These are phyloP conservation scores for Urocyon cinereoargenteus DNA, from an alignment of 2,797 vertebrate species.

Conservation along the genomic window DNA sequence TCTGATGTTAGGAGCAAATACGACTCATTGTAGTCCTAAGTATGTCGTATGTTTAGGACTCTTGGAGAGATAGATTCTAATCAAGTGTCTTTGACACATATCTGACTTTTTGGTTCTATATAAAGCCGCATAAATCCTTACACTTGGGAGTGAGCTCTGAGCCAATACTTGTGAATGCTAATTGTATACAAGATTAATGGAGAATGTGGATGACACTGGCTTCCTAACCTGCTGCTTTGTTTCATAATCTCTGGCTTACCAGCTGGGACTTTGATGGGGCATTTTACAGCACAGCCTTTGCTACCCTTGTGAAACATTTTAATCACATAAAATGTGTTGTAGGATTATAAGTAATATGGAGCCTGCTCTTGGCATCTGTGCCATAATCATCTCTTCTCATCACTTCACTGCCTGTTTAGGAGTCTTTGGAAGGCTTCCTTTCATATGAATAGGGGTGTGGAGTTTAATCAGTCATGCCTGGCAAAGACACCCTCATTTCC, in stretches of 20 bases:
- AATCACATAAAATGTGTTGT: conserved; percentile 78
- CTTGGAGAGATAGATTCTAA: not conserved
- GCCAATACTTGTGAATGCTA: conserved; percentile 42
- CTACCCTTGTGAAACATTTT: conserved; percentile 81
- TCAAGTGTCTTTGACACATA: not conserved
- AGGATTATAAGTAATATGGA: conserved; percentile 74
- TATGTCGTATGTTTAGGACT: conserved; percentile 32
- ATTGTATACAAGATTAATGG: conserved; percentile 38
- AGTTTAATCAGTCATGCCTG: conserved; percentile 55
- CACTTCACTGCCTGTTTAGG: conserved; percentile 30
- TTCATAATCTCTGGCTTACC: conserved; percentile 77
- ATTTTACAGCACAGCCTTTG: conserved; percentile 78
- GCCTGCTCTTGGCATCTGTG: conserved; percentile 77
- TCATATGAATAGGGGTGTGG: conserved; percentile 67
- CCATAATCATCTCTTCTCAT: conserved; percentile 68
- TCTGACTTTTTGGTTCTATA: not conserved
- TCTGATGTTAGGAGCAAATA: conserved; percentile 39
- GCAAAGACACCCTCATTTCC: conserved; percentile 66
- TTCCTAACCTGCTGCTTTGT: conserved; percentile 70
- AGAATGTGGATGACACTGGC: conserved; percentile 34
- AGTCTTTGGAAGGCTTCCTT: conserved; percentile 70
- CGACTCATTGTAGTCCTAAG: not conserved
- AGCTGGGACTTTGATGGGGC: conserved; percentile 79
- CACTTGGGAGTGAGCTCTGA: conserved; percentile 34
- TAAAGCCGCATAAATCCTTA: conserved; percentile 49